phyloP scores from a whole-genome alignment of 2,888 invertebrate genomes.

The Syrphus vitripennis region DNA sequence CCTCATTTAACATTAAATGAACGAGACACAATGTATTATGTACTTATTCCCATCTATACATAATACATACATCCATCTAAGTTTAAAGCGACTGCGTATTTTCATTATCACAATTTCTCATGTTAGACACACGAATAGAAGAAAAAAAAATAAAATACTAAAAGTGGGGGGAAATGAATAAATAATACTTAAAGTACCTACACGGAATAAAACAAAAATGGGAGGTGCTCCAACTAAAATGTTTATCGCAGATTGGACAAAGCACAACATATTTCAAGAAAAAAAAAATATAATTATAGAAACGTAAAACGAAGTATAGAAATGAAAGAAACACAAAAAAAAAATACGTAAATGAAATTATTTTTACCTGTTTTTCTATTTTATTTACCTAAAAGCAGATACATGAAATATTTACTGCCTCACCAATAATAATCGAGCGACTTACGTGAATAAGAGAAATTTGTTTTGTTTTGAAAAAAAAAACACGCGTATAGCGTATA shows the following conservation, averaged over 20 bases:
- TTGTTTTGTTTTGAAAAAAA: background rate
- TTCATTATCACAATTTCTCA: constrained; percentile 45
- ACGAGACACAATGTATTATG: background rate
- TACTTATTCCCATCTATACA: background rate
- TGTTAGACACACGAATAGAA: constrained; percentile 10
- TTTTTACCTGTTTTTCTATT: constrained; percentile 70
- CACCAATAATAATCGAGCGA: constrained; percentile 65
- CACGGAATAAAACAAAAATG: constrained; percentile 66
- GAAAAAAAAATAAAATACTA: background rate
- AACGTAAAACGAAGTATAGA: constrained; percentile 22
- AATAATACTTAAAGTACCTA: constrained; percentile 50
- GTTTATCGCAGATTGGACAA: constrained; percentile 72
- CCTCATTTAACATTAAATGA: constrained; percentile 58
- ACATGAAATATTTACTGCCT: constrained; percentile 48
- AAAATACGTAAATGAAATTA: constrained; percentile 53
- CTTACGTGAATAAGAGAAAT: constrained; percentile 51
- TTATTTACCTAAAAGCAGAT: constrained; percentile 60
- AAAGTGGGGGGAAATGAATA: constrained; percentile 44
- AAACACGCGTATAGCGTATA: constrained; percentile 17
- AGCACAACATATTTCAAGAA: constrained; percentile 37
- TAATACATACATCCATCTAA: background rate
- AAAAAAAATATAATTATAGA: constrained; percentile 36
- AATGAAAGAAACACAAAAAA: constrained; percentile 14
- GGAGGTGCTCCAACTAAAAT: constrained; percentile 72
- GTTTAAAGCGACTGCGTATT: constrained; percentile 51